These are phyloP conservation scores for Melanotaenia nigrans DNA, from an alignment of 2,797 vertebrate species.

Conservation along the genomic window DNA sequence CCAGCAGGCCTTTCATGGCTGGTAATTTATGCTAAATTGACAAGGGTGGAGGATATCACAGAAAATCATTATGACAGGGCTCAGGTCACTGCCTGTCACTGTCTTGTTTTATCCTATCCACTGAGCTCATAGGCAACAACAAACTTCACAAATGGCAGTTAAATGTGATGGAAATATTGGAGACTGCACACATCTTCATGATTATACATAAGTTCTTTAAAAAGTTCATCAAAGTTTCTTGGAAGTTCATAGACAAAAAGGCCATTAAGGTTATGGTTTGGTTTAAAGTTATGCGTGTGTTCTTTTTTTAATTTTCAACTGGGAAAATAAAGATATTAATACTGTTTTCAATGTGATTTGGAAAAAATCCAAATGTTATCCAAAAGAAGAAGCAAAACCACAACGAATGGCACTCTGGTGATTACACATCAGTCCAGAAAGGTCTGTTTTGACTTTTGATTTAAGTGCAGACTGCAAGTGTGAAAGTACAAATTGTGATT, in stretches of 20 bases:
- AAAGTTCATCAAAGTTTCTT: conserved; percentile 6
- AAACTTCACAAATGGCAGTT: conserved; percentile 47
- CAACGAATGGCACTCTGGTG: conserved; percentile 32
- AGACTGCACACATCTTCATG: neutral
- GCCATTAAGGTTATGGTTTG: neutral
- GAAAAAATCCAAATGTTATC: neutral
- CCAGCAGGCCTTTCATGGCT: conserved; percentile 82
- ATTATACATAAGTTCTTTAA: neutral
- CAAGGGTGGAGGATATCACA: conserved; percentile 83
- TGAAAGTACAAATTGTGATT: conserved; percentile 92
- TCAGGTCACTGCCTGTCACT: conserved; percentile 78
- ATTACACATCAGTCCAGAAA: conserved; percentile 22
- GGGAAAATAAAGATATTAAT: neutral
- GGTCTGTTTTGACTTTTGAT: conserved; percentile 60
- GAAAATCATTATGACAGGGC: conserved; percentile 82
- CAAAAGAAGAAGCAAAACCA: conserved; percentile 18
- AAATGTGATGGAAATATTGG: conserved; percentile 27
- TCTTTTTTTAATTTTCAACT: neutral
- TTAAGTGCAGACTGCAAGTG: conserved; percentile 57
- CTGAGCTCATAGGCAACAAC: conserved; percentile 46
- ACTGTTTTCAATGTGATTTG: neutral
- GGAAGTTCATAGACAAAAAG: neutral
- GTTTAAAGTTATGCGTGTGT: neutral
- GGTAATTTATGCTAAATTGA: conserved; percentile 87
- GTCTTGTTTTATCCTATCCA: conserved; percentile 63